Evolutionary conservation across 2,888 invertebrate species (phyloP), one percentile per base, ranked within the genome.

Genomic region (Graphium colonna): DNA sequence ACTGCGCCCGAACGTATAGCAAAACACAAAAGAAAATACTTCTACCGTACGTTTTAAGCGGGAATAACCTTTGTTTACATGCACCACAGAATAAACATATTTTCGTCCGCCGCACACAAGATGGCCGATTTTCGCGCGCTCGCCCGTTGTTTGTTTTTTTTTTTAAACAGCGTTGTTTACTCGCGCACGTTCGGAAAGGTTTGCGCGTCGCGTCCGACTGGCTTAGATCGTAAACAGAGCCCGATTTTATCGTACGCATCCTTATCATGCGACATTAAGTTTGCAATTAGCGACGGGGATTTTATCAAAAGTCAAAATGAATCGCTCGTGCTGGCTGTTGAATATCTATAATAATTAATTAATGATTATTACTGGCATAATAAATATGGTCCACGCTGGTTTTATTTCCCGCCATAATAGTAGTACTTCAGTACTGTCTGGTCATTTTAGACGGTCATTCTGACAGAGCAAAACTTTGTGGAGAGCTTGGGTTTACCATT

Each of bases 211-310:
- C 52, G 36, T 26, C 26, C 21, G 9, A 52, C 52, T 52, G 42
- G 13, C 28, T 48, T 13, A 36, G 52, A 16, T 47, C 42, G 52
- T 52, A 52, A 47, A 52, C 52, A 47, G 42, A 31, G 28, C 31
- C 8, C 43, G 26, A 33, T 43, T 52, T 52, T 52, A 47, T 52
- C 47, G 43, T 33, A 36, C 15, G 41, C 36, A 16, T 38, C 40
- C 31, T 52, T 52, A 47, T 52, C 52, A 52, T 17, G n/a, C 8
- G 7, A 46, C 41, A 26, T 42, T 52, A 21, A 15, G 10, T 46
- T 52, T 46, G 41, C 36, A 42, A 47, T 42, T 42, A 43, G 15
- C 36, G 21, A 36, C 38, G 17, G 8, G n/a, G n/a, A 10, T 52
- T 52, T 52, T 16, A 46, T 46, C 40, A 28, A 21, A 33, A 40